Percentiles rank a stretch among this genome's conserved stretches.
Conservation (phyloP, 2,113 vertebrate genomes). For the Tyrannus savana region DNA sequence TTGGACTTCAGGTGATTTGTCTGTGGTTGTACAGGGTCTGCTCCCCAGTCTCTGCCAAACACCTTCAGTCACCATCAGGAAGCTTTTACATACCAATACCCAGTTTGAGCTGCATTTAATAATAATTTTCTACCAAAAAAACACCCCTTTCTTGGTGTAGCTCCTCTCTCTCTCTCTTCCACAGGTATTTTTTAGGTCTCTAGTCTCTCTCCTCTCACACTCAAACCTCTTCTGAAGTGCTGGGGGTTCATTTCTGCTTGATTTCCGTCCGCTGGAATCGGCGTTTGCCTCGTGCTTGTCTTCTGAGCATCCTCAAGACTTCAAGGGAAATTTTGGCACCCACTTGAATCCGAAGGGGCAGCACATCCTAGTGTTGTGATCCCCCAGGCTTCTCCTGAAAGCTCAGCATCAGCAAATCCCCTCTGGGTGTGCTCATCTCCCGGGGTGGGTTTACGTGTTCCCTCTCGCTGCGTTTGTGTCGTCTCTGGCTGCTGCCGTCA, state of each 20-base stretch:
- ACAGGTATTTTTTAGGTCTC: background rate
- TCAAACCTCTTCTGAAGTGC: background rate
- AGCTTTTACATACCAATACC: background rate
- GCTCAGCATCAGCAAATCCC: background rate
- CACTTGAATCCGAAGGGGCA: background rate
- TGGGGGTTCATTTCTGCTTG: background rate
- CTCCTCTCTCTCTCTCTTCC: background rate
- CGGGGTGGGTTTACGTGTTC: background rate
- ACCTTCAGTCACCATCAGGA: background rate
- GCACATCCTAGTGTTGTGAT: fast-evolving
- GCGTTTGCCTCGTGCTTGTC: fast-evolving
- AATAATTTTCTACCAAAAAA: background rate
- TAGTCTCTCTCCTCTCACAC: fast-evolving
- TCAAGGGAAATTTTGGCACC: background rate
- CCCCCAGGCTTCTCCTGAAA: background rate
- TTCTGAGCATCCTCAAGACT: background rate
- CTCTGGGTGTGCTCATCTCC: background rate
- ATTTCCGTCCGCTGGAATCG: background rate
- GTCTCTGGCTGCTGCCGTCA: background rate
- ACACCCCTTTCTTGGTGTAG: background rate
- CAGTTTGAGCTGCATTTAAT: background rate
- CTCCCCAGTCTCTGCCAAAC: background rate
- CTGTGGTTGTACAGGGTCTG: background rate
- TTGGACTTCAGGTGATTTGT: background rate
- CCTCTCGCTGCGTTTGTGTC: fast-evolving